These are phyloP conservation scores for Sebastolobus altivelis DNA, from an alignment of 2,797 vertebrate species.

Conservation along the genomic window DNA sequence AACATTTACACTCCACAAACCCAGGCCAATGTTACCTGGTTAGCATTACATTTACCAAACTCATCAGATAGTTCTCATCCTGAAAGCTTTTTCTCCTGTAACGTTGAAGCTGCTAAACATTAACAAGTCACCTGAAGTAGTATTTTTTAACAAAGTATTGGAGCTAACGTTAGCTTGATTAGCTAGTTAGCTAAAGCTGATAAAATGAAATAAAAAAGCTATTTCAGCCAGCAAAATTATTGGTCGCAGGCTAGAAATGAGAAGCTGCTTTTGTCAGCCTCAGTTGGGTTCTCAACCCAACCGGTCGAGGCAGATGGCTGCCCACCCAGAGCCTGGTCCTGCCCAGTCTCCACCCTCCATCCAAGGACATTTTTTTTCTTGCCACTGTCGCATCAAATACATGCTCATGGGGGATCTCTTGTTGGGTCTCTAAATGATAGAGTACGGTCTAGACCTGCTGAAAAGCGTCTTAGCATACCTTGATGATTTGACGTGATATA, in stretches of 20 bases:
- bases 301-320: too few relatives aligned
- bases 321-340: too few relatives aligned
- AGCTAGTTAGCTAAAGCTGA: not conserved
- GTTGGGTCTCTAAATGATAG: too few relatives aligned
- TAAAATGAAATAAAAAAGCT: not conserved
- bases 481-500: too few relatives aligned
- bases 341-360: too few relatives aligned
- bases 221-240: not conserved
- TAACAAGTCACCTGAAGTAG: not conserved
- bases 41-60: not conserved
- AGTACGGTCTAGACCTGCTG: too few relatives aligned
- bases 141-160: not conserved
- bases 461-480: too few relatives aligned
- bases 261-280: too few relatives aligned
- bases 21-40: not conserved
- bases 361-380: too few relatives aligned
- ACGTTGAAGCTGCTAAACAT: not conserved
- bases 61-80: not conserved
- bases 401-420: too few relatives aligned
- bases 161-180: not conserved
- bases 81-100: not conserved
- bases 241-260: not conserved
- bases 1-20: not conserved
- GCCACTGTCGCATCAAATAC: too few relatives aligned
- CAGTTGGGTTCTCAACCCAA: not conserved